Base-by-base conservation (phyloP, 1,140 invertebrate genomes). In the Cyclina sinensis region DNA sequence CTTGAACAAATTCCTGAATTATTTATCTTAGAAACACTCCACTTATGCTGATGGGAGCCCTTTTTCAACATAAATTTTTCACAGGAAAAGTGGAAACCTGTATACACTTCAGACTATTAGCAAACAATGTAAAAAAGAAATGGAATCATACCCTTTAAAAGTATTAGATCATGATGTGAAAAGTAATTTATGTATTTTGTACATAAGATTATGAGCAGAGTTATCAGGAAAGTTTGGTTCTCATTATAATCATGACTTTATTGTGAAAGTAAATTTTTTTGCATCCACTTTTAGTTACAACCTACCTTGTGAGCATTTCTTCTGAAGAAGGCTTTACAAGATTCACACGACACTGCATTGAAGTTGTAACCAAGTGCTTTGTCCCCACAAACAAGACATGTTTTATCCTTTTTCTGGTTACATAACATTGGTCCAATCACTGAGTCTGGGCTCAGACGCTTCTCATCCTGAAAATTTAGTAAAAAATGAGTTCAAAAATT, bases 271-370 rank as follows among this genome's bases (percentile, higher is more conserved):
- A 21, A 12, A 9, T 51, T 51, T 51, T 51, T 51, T 51, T 51
- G 48, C 48, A 51, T 12, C 9, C 9, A 51, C 9, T 12, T n/a
- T n/a, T n/a, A n/a, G n/a, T n/a, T n/a, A 30, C 32, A 37, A 78
- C 74, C 54, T 48, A 92, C 91, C 89, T 91, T 92, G 48, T 92
- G 90, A 11, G 99, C 99, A 96, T 99, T 99, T 81, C 99, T 96
- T 89, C 99, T 96, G 95, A 99, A 99, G 95, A 99, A 99, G 0
- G 99, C 99, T 94, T 99, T 99, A 94, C 99, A 99, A 89, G 98
- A 99, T 95, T 99, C 99, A 94, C 99, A 99, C 1, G 98, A 98
- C 32, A 99, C 97, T 0, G 98, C 98, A 96, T 98, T 99, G 95
- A 99, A 99, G 96, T 99, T 99, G 95, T 98, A 99, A 21, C 98